Evolutionary conservation across 2,113 vertebrate species (phyloP), one percentile per base, ranked within the genome.

Genomic region (Halcyon senegalensis): DNA sequence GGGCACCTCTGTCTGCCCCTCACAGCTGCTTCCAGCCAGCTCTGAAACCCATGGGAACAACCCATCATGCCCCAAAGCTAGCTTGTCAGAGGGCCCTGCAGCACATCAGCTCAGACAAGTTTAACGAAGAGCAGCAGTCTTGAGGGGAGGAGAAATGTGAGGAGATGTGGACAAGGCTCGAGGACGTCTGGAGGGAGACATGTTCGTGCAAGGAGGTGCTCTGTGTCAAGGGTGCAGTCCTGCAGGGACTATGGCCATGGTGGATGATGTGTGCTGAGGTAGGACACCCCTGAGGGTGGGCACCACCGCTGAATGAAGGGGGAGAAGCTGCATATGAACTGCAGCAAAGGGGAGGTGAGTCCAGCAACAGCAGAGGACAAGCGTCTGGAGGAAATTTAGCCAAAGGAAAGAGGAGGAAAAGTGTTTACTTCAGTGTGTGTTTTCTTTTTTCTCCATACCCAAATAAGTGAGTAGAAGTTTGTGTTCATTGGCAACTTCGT

Each of bases 121-220:
- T 56, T 30, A 50, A 75, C 0, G 1, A 35, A 73, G 31, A 66
- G 33, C 1, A 0, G 48, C 44, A 67, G 35, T 23, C 46, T 16
- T 0, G 0, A 56, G 5, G 27, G 18, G n/a, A 82, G 64, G 50
- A 70, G 48, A 31, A 11, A 7, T 0, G 0, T 44, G 37, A 78
- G 43, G 37, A 66, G n/a, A 79, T 23, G 33, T 39, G 46, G 44
- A 43, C 66, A 55, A 25, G 44, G 44, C 50, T 81, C 70, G 56
- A 82, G 35, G 55, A 81, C 56, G 37, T 25, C 35, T 35, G 58
- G 19, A 74, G 14, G 11, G 48, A 84, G 67, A 39, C 1, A 0
- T 4, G 31, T 35, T 62, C 1, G 0, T 46, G 48, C 28, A 62
- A 68, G 44, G 60, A 50, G 28, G 31, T 0, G 8, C 39, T 60